Evolutionary conservation across 2,888 invertebrate species (phyloP), one percentile per base, ranked within the genome.

Genomic region (Silvanus unidentatus): DNA sequence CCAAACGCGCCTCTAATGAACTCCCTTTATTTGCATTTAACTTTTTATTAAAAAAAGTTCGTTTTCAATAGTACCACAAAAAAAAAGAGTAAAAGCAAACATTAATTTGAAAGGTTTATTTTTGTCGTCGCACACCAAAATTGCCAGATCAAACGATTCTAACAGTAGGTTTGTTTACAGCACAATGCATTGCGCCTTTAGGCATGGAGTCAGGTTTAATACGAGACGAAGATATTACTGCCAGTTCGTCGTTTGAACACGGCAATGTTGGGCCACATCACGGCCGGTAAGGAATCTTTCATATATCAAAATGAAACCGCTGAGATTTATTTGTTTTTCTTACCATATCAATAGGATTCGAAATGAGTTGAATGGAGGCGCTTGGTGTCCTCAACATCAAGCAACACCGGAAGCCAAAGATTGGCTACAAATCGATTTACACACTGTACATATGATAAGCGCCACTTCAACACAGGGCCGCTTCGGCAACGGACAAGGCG

Each of bases 401-500:
- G 85, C 89, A 62, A 86, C 86, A 15, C 80, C 82, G n/a, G 86
- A 86, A 59, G 77, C 84, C 2, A 78, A 77, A 47, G 87, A 88
- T 70, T 87, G 86, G 86, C 72, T 88, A 49, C 83, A 94, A 76
- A 80, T 89, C 53, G 84, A 93, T 68, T 77, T 95, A 53, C 82
- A 81, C 62, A 75, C 77, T 13, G 82, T 89, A 37, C 86, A 86
- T 72, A 83, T 92, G 66, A 82, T 95, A 64, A 89, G 90, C 0
- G 86, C 81, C 13, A 80, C 88, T 6, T 83, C 81, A 54, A 84
- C 85, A 1, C 94, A 94, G 73, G 95, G 95, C 16, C 81, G 95
- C 41, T 94, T 92, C 70, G 94, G 93, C 16, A 92, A 92, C 71
- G 92, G 93, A 27, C 83, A 88, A 70, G 94, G 94, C 22, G 84